Evolutionary conservation across 2,797 vertebrate species (phyloP).

Genomic region (Valencia hispanica): DNA sequence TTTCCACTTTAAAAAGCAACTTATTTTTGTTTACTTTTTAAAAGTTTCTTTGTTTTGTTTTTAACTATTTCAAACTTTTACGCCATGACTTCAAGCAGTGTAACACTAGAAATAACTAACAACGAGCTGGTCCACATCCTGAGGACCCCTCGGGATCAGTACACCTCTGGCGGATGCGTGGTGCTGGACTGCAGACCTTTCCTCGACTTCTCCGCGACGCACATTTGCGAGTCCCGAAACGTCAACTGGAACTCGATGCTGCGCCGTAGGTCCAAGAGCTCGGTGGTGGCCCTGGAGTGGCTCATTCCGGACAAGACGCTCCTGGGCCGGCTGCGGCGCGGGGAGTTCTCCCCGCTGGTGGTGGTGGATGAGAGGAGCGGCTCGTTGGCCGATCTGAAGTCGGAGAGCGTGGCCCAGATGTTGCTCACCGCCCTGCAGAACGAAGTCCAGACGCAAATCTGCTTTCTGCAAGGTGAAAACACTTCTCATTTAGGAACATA

Average conservation of each 20-base stretch:
- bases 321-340: constrained; percentile 77
- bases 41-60: not conserved
- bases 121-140: constrained; percentile 78
- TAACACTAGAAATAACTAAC: constrained; percentile 72
- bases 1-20: not conserved
- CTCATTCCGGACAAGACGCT: constrained; percentile 84
- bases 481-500: not conserved
- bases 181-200: constrained; percentile 89
- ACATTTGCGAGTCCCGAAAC: constrained; percentile 81
- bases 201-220: constrained; percentile 82
- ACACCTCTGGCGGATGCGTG: constrained; percentile 71
- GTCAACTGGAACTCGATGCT: constrained; percentile 90
- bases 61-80: not conserved
- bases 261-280: constrained; percentile 82
- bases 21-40: not conserved
- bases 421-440: constrained; percentile 81
- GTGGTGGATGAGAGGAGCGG: constrained; percentile 84
- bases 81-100: constrained; percentile 65
- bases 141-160: constrained; percentile 64
- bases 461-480: constrained; percentile 83
- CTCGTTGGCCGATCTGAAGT: constrained; percentile 69
- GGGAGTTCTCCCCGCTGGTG: constrained; percentile 81
- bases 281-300: constrained; percentile 82
- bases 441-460: constrained; percentile 79
- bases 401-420: constrained; percentile 81